A percentile compares a stretch with the other conserved stretches of the same genome.
Evolutionary conservation across 2,888 invertebrate species (phyloP).

Genomic region (Eristalis pertinax): DNA sequence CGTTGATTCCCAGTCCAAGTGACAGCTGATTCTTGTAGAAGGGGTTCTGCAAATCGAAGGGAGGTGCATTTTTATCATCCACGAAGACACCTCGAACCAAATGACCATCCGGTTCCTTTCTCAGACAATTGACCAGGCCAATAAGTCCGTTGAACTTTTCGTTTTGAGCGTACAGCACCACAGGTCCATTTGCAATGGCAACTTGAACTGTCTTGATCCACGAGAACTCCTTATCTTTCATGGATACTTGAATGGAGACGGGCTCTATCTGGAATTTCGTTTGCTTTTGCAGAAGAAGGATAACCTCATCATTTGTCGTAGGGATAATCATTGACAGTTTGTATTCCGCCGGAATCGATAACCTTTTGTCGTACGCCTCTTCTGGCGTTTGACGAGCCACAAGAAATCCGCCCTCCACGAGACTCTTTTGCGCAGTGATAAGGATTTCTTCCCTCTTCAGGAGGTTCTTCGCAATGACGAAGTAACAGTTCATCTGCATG

Average conservation of each 20-base stretch:
- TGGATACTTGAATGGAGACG: conserved; percentile 76
- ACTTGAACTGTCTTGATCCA: conserved; percentile 78
- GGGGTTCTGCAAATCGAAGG: conserved; percentile 85
- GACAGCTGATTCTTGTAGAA: conserved; percentile 86
- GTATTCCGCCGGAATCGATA: conserved; percentile 75
- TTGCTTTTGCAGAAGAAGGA: conserved; percentile 77
- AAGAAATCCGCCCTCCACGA: conserved; percentile 85
- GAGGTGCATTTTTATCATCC: conserved; percentile 85
- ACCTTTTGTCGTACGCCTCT: conserved; percentile 78
- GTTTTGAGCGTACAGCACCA: conserved; percentile 86
- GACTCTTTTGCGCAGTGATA: conserved; percentile 81
- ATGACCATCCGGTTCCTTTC: conserved; percentile 89
- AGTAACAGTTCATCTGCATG: conserved; percentile 77
- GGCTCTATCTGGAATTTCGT: conserved; percentile 73
- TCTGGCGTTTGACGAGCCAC: conserved; percentile 81
- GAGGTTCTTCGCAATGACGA: conserved; percentile 76
- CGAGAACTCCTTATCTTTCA: conserved; percentile 75
- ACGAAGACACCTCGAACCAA: conserved; percentile 85
- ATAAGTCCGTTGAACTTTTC: conserved; percentile 89
- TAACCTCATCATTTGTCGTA: conserved; percentile 75
- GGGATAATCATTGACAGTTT: conserved; percentile 76
- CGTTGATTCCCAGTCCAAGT: conserved; percentile 90
- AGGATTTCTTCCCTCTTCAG: conserved; percentile 77
- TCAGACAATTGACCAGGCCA: conserved; percentile 94
- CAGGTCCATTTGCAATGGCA: conserved; percentile 75